These are phyloP conservation scores for Agapornis roseicollis DNA, from an alignment of 2,113 vertebrate species.

Conservation along the genomic window DNA sequence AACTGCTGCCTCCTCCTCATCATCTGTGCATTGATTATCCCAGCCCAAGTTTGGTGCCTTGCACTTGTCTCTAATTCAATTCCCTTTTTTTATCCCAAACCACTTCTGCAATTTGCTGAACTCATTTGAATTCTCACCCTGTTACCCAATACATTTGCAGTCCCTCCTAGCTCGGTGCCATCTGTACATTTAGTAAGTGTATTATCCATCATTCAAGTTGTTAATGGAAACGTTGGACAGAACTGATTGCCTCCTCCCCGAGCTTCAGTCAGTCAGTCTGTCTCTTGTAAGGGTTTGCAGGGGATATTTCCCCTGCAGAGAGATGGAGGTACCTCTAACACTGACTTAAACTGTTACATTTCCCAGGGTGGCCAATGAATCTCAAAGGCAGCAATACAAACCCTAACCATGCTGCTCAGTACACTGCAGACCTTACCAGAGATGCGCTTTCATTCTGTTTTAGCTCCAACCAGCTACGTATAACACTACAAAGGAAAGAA, in stretches of 20 bases:
- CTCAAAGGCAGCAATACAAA: neutral
- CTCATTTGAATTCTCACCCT: conserved; percentile 21
- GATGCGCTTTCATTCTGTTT: neutral
- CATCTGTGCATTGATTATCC: neutral
- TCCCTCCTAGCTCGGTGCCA: neutral
- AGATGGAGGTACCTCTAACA: neutral
- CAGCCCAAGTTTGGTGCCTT: neutral
- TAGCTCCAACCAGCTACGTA: neutral
- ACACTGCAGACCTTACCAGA: neutral
- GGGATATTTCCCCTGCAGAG: neutral
- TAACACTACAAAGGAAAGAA: neutral
- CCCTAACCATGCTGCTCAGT: neutral
- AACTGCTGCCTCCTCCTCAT: neutral
- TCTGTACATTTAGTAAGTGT: neutral
- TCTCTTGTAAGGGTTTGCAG: neutral
- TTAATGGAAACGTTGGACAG: neutral
- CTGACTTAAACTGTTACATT: neutral
- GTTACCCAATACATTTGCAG: neutral
- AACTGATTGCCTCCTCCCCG: neutral
- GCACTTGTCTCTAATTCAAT: neutral
- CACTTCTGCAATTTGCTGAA: neutral
- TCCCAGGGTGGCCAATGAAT: neutral
- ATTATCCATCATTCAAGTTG: neutral
- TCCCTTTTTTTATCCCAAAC: neutral
- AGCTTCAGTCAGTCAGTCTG: neutral